phyloP scores from a whole-genome alignment of 2,113 vertebrate genomes.

The Hypomesus transpacificus region DNA sequence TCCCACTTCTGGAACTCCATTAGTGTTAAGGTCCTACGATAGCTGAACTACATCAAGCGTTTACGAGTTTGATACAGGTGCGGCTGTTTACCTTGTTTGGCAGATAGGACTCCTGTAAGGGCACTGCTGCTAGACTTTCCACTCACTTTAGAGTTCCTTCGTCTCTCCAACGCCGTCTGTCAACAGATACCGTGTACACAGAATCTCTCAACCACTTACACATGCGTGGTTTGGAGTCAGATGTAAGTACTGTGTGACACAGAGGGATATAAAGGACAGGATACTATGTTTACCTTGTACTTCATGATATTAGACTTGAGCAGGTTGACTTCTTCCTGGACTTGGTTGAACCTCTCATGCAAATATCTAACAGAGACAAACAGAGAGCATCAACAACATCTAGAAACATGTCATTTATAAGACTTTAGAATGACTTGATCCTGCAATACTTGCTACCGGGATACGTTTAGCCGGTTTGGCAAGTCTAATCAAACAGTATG shows the following conservation, averaged over 20 bases:
- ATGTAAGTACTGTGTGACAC: not conserved
- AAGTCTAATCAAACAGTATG: no score
- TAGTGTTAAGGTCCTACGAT: not conserved
- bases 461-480: no score
- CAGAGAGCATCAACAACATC: not conserved
- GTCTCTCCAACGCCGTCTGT: constrained; percentile 88
- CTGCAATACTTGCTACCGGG: no score
- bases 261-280: not conserved
- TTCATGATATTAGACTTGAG: constrained; percentile 89
- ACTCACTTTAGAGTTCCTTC: constrained; percentile 81
- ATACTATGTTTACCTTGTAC: constrained; percentile 76
- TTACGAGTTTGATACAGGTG: not conserved
- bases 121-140: constrained; percentile 83
- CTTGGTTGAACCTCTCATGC: constrained; percentile 89
- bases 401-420: no score
- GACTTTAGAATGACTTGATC: no score
- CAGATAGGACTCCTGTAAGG: constrained; percentile 91
- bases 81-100: constrained; percentile 86
- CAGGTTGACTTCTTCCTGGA: constrained; percentile 89
- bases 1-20: no score
- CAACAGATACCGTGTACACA: not conserved
- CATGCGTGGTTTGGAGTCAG: not conserved
- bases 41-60: not conserved
- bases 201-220: not conserved
- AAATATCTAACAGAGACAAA: constrained; percentile 80